phyloP scores from a whole-genome alignment of 1,140 invertebrate species.

The Copidosoma floridanum region DNA sequence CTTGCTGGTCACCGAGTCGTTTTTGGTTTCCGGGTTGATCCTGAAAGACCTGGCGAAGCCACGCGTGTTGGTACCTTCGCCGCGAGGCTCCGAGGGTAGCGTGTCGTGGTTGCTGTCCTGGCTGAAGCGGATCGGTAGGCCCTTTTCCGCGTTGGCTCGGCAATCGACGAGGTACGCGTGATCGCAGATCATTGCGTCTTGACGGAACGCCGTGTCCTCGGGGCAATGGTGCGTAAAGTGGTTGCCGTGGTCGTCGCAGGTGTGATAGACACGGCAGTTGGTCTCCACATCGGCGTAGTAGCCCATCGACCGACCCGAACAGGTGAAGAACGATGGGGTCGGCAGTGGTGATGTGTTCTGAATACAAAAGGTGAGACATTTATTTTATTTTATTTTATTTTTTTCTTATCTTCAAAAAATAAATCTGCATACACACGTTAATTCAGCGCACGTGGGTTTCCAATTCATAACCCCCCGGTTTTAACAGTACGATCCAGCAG shows the following conservation, averaged over 20 bases:
- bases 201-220: constrained; percentile 56
- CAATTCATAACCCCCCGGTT: too few species aligned
- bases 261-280: constrained; percentile 56
- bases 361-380: background rate
- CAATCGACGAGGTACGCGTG: constrained; percentile 58
- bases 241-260: constrained; percentile 54
- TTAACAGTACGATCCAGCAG: too few species aligned
- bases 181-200: constrained; percentile 57
- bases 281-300: constrained; percentile 57
- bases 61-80: background rate
- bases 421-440: too few species aligned
- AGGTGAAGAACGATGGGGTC: constrained; percentile 43
- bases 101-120: constrained; percentile 2
- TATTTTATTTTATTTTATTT: background rate
- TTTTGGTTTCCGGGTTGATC: constrained; percentile 7
- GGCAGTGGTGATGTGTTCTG: constrained; percentile 34
- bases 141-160: constrained; percentile 12
- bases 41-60: constrained; percentile 31
- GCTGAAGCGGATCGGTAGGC: too few species aligned
- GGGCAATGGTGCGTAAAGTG: constrained; percentile 57
- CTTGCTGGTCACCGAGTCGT: constrained; percentile 9
- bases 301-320: constrained; percentile 47
- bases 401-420: too few species aligned
- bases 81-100: background rate
- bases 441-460: too few species aligned